Conservation (phyloP, 2,888 invertebrate genomes). For the Nymphalis polychloros region DNA sequence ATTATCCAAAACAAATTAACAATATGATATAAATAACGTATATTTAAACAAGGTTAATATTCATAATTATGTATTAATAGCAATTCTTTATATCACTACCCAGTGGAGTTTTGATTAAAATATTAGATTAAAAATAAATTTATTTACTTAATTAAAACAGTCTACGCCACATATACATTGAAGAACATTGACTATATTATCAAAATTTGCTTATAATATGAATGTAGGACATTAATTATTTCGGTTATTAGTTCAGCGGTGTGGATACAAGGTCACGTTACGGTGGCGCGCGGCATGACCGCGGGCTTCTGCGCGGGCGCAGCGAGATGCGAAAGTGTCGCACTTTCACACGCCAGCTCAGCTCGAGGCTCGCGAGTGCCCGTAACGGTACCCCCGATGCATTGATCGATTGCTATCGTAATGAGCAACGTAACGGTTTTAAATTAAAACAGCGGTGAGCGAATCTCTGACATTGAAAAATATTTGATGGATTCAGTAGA, state of each 20-base stretch:
- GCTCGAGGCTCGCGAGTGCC: conserved; percentile 6
- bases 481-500: not conserved
- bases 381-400: conserved; percentile 15
- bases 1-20: conserved; percentile 18
- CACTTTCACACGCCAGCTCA: conserved; percentile 26
- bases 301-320: not conserved
- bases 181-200: not conserved
- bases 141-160: too few relatives aligned
- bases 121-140: too few relatives aligned
- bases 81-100: too few relatives aligned
- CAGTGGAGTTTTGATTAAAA: too few relatives aligned
- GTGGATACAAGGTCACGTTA: conserved; percentile 27
- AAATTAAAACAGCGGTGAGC: not conserved
- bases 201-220: not conserved
- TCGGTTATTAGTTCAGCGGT: conserved; percentile 26
- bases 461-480: not conserved
- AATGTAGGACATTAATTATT: conserved; percentile 10
- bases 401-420: conserved; percentile 15
- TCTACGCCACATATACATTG: too few relatives aligned
- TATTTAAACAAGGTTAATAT: conserved; percentile 16
- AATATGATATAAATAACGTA: conserved; percentile 16
- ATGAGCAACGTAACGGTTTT: conserved; percentile 17
- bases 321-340: conserved; percentile 24
- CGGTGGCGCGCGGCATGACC: not conserved
- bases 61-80: not conserved